Evolutionary conservation across 1,140 invertebrate species (phyloP).

Genomic region (Samia ricini): DNA sequence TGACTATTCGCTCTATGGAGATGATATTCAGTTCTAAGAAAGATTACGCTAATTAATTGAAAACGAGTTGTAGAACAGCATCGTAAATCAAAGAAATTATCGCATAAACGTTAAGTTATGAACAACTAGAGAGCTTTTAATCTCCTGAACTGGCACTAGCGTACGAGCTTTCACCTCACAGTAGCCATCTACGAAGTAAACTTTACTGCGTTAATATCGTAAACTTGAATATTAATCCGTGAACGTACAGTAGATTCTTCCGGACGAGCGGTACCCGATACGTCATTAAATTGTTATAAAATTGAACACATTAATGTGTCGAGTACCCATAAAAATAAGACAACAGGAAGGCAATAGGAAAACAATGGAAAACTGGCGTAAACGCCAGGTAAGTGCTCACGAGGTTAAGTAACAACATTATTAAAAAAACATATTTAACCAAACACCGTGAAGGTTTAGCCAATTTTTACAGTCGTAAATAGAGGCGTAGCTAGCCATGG

Average conservation of each 20-base stretch:
- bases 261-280: background rate
- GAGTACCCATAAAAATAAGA: no score
- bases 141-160: constrained; percentile 2
- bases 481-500: no score
- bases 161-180: constrained; percentile 15
- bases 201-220: constrained; percentile 13
- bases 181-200: constrained; percentile 15
- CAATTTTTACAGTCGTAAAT: background rate
- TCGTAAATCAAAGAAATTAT: background rate
- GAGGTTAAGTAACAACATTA: no score
- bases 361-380: no score
- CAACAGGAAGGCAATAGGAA: no score
- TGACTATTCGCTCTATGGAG: background rate
- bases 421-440: no score
- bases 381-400: no score
- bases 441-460: background rate
- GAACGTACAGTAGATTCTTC: background rate
- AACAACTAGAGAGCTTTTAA: constrained; percentile 4
- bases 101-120: background rate
- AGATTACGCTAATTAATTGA: background rate
- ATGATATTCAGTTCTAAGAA: background rate
- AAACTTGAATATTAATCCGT: constrained; percentile 13
- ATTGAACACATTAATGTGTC: background rate
- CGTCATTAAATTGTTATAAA: background rate
- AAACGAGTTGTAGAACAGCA: background rate